Base-by-base conservation (phyloP, 1,140 invertebrate genomes). In the Monochamus saltuarius region DNA sequence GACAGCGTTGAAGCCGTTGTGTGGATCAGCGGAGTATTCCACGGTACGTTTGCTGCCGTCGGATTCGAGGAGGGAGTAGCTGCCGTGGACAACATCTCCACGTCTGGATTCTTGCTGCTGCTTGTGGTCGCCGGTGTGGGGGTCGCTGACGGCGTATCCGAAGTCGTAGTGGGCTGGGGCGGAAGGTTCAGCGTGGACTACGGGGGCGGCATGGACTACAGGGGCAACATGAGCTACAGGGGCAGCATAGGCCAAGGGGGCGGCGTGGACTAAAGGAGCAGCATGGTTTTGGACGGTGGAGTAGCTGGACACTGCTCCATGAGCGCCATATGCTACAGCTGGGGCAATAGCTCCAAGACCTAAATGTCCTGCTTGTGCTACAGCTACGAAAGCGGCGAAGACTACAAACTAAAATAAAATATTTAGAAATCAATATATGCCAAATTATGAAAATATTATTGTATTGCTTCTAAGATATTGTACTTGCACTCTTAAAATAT, bases 31-130 rank as follows among this genome's bases (percentile, higher is more conserved):
- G 35, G 80, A 78, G 69, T 83, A 83, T 67, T 79, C 73, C 36
- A 82, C 80, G 39, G 79, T 81, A 63, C 80, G 75, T 51, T 81
- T 75, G 59, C 76, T 78, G 60, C 81, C 81, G 62, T 82, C 81
- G 22, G 81, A 74, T 62, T 82, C 80, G n/a, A 81, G 73, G 37
- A 81, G 74, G n/a, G 61, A 61, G 56, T 70, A 70, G 43, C 50
- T 45, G 1, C 68, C 68, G 36, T 70, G 63, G 19, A 70, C 68
- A 42, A 54, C 54, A 50, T 70, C 68, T 11, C 68, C 68, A 17
- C 56, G 58, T 37, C 67, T 55, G 4, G 62, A 62, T 65, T 69
- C 67, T 14, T 66, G 59, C 40, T 69, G 67, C 10, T 34, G 37
- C 59, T 70, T 70, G 55, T 14, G 43, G 54, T 70, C 68, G n/a